Evolutionary conservation across 2,888 invertebrate species (phyloP).

Genomic region (Andrena bicolor): DNA sequence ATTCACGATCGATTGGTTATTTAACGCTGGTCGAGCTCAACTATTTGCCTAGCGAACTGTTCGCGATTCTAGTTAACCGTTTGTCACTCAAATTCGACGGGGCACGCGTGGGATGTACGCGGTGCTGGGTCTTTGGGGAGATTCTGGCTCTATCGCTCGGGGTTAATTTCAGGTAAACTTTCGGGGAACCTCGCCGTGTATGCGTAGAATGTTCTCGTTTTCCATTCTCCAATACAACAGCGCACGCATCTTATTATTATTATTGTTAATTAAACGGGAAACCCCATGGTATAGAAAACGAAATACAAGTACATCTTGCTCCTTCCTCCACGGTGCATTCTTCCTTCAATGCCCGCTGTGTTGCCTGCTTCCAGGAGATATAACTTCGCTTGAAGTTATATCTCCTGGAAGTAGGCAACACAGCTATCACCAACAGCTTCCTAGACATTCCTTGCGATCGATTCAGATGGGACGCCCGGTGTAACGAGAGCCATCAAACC

Average conservation of each 20-base stretch:
- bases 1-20: conserved; percentile 54
- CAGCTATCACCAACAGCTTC: too few relatives aligned
- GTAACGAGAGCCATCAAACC: conserved; percentile 54
- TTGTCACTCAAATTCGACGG: conserved; percentile 22
- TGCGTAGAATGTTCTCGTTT: too few relatives aligned
- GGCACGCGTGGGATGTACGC: not conserved
- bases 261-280: too few relatives aligned
- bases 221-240: too few relatives aligned
- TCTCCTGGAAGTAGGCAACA: too few relatives aligned
- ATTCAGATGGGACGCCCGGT: conserved; percentile 38
- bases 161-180: not conserved
- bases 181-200: too few relatives aligned
- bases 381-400: too few relatives aligned
- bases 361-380: conserved; percentile 62
- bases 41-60: conserved; percentile 54
- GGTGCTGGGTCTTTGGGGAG: not conserved
- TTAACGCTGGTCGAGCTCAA: conserved; percentile 48
- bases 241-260: not conserved
- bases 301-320: not conserved
- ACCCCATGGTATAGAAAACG: too few relatives aligned
- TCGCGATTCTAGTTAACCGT: conserved; percentile 51
- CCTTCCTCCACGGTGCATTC: conserved; percentile 38
- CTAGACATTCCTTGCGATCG: not conserved
- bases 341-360: conserved; percentile 46
- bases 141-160: not conserved